phyloP scores from a whole-genome alignment of 2,888 invertebrate genomes.

The Pterostichus madidus region DNA sequence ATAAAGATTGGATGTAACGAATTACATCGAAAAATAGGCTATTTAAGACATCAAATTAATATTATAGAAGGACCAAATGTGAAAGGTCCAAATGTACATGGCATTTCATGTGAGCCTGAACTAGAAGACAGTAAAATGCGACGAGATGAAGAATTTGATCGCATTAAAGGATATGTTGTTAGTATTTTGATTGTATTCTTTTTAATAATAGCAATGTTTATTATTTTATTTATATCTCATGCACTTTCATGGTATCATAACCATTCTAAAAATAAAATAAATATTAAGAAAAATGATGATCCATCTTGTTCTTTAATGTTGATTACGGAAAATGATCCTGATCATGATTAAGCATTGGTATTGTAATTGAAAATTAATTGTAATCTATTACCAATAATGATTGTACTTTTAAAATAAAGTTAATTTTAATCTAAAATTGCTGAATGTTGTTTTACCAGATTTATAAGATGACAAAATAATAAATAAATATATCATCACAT shows the following conservation, averaged over 20 bases:
- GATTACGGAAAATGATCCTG: background rate
- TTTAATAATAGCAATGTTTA: slow-evolving; percentile 18
- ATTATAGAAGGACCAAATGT: background rate
- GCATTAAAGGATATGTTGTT: background rate
- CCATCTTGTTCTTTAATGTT: background rate
- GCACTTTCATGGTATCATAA: background rate
- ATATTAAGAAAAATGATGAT: background rate
- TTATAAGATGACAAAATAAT: too few relatives aligned
- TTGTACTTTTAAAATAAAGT: too few relatives aligned
- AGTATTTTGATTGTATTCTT: background rate
- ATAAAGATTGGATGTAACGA: slow-evolving; percentile 1
- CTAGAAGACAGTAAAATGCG: background rate
- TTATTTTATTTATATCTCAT: background rate
- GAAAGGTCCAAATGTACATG: background rate
- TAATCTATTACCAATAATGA: too few relatives aligned
- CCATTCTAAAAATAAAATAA: background rate
- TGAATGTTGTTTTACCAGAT: too few relatives aligned
- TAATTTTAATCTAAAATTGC: too few relatives aligned
- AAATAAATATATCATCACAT: too few relatives aligned
- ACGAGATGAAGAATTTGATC: background rate
- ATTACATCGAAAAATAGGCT: background rate
- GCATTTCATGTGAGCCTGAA: slow-evolving; percentile 29
- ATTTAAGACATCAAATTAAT: background rate
- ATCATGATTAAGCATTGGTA: background rate
- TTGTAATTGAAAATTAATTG: too few relatives aligned